These are phyloP conservation scores for Sinosuthora webbiana DNA, from an alignment of 2,113 vertebrate genomes.

Conservation along the genomic window DNA sequence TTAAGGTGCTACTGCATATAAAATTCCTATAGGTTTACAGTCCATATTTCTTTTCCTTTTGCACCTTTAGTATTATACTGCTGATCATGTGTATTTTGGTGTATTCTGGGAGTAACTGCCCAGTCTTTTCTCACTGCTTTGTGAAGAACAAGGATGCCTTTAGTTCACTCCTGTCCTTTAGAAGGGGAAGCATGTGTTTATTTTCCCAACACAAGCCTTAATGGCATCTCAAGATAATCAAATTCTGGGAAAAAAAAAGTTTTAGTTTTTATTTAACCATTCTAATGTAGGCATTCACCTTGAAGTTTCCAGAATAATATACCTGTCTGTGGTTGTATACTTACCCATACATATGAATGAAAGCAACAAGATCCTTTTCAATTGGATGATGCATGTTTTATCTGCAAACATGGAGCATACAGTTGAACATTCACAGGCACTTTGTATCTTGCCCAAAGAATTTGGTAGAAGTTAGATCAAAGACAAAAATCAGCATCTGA, in stretches of 20 bases:
- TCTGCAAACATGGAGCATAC: not conserved
- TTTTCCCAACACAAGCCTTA: not conserved
- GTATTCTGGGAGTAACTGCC: not conserved
- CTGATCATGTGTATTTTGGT: not conserved
- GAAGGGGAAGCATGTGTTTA: not conserved
- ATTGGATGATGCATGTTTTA: not conserved
- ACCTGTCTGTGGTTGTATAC: not conserved
- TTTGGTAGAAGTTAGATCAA: not conserved
- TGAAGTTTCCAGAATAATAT: not conserved
- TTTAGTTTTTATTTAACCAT: not conserved
- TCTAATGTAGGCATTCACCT: not conserved
- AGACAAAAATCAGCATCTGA: not conserved
- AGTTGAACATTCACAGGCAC: not conserved
- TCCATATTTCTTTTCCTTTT: not conserved
- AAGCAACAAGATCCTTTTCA: not conserved
- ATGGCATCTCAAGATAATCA: not conserved
- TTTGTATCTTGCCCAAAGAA: not conserved
- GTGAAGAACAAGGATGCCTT: not conserved
- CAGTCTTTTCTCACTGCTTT: not conserved
- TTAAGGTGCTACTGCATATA: not conserved
- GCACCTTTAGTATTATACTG: not conserved
- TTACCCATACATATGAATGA: not conserved
- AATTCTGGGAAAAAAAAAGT: not conserved
- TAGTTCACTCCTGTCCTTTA: not conserved
- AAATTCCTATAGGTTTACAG: not conserved